Evolutionary conservation across 2,113 vertebrate species (phyloP), one percentile per base, ranked within the genome.

Genomic region (Psilopsiagon aurifrons): DNA sequence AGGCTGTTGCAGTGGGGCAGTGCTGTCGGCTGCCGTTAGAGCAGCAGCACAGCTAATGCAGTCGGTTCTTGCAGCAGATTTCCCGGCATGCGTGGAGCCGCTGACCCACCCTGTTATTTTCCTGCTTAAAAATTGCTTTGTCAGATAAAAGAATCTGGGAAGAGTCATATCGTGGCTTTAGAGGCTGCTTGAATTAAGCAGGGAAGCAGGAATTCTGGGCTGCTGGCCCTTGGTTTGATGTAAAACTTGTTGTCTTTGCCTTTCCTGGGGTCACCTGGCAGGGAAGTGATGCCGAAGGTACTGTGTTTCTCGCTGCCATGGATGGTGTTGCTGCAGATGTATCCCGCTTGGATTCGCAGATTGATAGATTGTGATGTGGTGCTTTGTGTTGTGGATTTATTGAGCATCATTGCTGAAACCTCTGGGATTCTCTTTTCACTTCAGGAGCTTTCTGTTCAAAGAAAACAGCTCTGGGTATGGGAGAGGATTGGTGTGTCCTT

Each of bases 51-150:
- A 5, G 6, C 66, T 9, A 5, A 49, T 88, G 83, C 93, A 47
- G 88, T 79, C 8, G 0, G 57, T 39, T 80, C 71, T 74, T 96
- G 88, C 95, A 37, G 96, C 88, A 96, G 94, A 92, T 93, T 95
- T 95, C 92, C 95, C 93, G 43, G 90, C 89, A 75, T 95, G 87
- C 84, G n/a, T 76, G 24, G 4, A 59, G 82, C 71, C 31, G 80
- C 13, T 86, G 73, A 79, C 88, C 95, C 85, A 76, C 87, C 93
- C 95, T 81, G 15, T 18, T 55, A 13, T 83, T 73, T 83, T 51
- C 22, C 83, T 59, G 89, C 41, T 86, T 77, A 41, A 83, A 77
- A 92, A 90, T 7, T 35, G 86, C 96, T 95, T 88, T 86, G 89
- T 90, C 87, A 83, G 64, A 91, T 33, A 23, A 44, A n/a, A 41